These are phyloP conservation scores for Cryptotermes secundus DNA, from an alignment of 1,140 invertebrate species.

Conservation along the genomic window DNA sequence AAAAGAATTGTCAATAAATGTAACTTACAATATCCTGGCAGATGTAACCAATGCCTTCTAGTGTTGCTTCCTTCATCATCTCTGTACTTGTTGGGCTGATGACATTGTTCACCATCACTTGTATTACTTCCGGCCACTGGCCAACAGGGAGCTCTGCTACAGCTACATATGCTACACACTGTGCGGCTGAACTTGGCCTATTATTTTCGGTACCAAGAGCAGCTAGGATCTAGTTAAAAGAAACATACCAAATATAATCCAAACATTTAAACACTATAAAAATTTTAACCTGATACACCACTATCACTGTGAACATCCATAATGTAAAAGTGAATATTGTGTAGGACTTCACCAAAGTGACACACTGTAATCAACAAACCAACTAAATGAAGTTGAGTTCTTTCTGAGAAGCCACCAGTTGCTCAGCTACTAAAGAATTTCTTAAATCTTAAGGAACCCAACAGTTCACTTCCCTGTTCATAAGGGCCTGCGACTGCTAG, in stretches of 20 bases:
- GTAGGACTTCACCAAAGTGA: no score
- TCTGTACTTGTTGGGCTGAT: slow-evolving; percentile 83
- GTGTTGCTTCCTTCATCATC: slow-evolving; percentile 91
- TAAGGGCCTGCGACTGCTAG: no score
- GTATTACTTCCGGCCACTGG: slow-evolving; percentile 85
- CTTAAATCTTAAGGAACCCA: no score
- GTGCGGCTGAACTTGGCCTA: slow-evolving; percentile 93
- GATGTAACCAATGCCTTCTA: slow-evolving; percentile 94
- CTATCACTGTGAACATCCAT: no score
- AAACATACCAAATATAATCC: not conserved
- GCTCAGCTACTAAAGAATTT: no score
- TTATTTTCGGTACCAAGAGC: slow-evolving; percentile 94
- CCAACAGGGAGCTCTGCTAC: slow-evolving; percentile 89
- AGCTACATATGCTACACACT: slow-evolving; percentile 98
- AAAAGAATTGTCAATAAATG: not conserved
- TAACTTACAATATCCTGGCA: slow-evolving; percentile 72
- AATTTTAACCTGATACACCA: not conserved
- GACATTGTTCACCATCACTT: slow-evolving; percentile 85
- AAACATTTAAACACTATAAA: not conserved
- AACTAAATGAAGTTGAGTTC: no score
- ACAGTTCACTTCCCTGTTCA: no score
- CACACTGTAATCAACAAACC: no score
- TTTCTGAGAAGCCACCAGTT: no score
- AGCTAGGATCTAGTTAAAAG: slow-evolving; percentile 70
- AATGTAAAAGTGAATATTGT: no score